Percentiles rank a stretch among this genome's conserved stretches.
Conservation (phyloP, 2,113 vertebrate species). For the Xyliphius kryptos region DNA sequence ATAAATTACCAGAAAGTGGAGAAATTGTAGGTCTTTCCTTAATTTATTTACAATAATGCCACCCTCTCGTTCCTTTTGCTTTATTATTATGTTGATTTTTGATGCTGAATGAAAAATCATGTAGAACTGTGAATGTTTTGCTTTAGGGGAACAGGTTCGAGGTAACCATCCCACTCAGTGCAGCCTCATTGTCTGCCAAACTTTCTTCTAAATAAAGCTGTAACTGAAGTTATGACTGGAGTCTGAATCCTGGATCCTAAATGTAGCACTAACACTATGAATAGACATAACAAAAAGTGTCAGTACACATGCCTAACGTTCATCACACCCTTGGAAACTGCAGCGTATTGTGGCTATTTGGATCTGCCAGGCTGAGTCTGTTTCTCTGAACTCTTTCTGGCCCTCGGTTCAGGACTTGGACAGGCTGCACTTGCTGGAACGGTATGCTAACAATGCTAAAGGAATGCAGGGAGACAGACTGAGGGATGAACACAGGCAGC, state of each 20-base stretch:
- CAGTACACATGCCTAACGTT: not conserved
- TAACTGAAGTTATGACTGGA: not conserved
- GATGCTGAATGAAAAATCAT: not conserved
- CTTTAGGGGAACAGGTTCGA: too few species aligned
- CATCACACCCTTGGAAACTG: not conserved
- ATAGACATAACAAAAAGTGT: not conserved
- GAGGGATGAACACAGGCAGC: not conserved
- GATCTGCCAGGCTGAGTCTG: not conserved
- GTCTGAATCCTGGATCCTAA: too few species aligned
- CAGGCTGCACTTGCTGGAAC: conserved; percentile 44
- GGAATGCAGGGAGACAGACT: conserved; percentile 33
- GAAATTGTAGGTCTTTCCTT: too few species aligned
- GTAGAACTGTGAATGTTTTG: too few species aligned
- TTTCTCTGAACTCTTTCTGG: conserved; percentile 20
- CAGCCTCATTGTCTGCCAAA: too few species aligned
- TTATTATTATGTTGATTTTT: not conserved
- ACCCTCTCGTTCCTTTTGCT: too few species aligned
- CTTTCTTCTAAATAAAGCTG: not conserved
- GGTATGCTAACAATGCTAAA: conserved; percentile 47
- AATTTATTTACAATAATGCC: too few species aligned
- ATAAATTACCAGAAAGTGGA: too few species aligned
- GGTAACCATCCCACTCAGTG: too few species aligned
- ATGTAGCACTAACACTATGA: not conserved
- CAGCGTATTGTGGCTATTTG: conserved; percentile 1
- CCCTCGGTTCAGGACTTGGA: conserved; percentile 44